A percentile compares a stretch with the other conserved stretches of the same genome.
Evolutionary conservation across 2,797 vertebrate genomes (phyloP).

Genomic region (Brachymystax lenok): DNA sequence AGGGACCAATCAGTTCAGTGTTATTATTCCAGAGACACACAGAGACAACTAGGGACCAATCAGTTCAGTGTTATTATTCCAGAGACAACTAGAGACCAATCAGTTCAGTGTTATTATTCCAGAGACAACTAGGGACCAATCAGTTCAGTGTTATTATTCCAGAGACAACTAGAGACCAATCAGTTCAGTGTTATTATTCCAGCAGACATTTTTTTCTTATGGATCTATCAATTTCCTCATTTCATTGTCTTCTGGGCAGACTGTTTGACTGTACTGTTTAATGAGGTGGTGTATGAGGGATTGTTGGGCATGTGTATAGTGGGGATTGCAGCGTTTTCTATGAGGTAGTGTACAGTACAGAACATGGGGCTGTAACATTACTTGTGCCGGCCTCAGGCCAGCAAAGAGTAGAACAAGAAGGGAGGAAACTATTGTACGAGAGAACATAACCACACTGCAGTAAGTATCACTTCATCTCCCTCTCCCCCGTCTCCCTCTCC

Average conservation of each 20-base stretch:
- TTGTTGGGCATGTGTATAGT: constrained; percentile 3
- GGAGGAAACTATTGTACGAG: not conserved
- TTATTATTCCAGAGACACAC: too few relatives aligned
- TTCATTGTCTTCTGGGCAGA: not conserved
- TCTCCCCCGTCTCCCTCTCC: too few relatives aligned
- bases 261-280: not conserved
- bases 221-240: not conserved
- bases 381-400: constrained; percentile 22
- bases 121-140: too few relatives aligned
- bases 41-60: too few relatives aligned
- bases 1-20: too few relatives aligned
- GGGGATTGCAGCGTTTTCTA: constrained; percentile 12
- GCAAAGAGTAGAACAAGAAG: constrained; percentile 17
- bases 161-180: too few relatives aligned
- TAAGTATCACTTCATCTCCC: not conserved
- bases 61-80: too few relatives aligned
- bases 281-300: not conserved
- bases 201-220: not conserved
- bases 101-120: too few relatives aligned
- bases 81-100: too few relatives aligned
- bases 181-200: too few relatives aligned
- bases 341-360: constrained; percentile 14
- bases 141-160: too few relatives aligned
- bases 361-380: constrained; percentile 21
- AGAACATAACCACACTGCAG: not conserved